Percentiles rank a stretch among this genome's conserved stretches.
These are phyloP conservation scores for Xenopus tropicalis DNA, from an alignment of 2,113 vertebrate species.

Conservation along the genomic window UCB_Xtro_10.0 CM004444.2:37053501-37054000, in stretches of 20 bases:
- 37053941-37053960: neutral
- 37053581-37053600: slow-evolving; percentile 11
- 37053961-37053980: neutral
- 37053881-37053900: neutral
- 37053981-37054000: neutral
- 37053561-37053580: slow-evolving; percentile 17
- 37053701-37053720: neutral
- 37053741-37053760: neutral
- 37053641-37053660: slow-evolving; percentile 11
- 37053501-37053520: slow-evolving; percentile 13
- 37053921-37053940: too few species aligned
- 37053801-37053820: slow-evolving; percentile 18
- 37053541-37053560: slow-evolving; percentile 14
- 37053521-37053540: slow-evolving; percentile 7
- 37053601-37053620: neutral
- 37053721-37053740: slow-evolving; percentile 16
- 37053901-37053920: neutral
- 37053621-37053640: neutral
- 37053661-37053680: slow-evolving; percentile 12
- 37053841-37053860: slow-evolving; percentile 33
- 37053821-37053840: slow-evolving; percentile 10
- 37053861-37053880: slow-evolving; percentile 9
- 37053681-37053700: slow-evolving; percentile 10
- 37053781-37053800: slow-evolving; percentile 17
- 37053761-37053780: slow-evolving; percentile 14